A percentile compares a stretch with the other conserved stretches of the same genome.
Evolutionary conservation across 1,140 invertebrate genomes (phyloP).

Genomic region (Adelges cooleyi): DNA sequence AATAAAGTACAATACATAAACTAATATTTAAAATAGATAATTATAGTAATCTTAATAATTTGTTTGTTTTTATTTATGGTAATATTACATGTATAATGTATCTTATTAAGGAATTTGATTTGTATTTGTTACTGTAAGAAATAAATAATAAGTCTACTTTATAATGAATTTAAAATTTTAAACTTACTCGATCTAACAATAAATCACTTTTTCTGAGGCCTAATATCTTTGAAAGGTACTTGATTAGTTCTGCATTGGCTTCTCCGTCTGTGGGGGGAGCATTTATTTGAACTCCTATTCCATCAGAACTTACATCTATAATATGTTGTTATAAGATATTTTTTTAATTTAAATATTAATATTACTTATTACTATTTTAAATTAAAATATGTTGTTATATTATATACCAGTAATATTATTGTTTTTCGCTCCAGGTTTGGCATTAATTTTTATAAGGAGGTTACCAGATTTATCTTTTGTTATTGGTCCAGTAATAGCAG

Average conservation of each 20-base stretch:
- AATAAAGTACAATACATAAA: too few species aligned
- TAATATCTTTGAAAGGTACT: conserved; percentile 55
- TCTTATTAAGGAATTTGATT: too few species aligned
- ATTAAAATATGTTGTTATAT: not conserved
- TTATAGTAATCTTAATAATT: too few species aligned
- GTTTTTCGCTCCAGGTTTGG: conserved; percentile 64
- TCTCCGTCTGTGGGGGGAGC: conserved; percentile 67
- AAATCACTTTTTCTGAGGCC: conserved; percentile 57
- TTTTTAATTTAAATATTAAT: too few species aligned
- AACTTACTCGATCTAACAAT: conserved; percentile 48
- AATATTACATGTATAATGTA: too few species aligned
- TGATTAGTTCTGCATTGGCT: conserved; percentile 62
- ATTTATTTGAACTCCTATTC: conserved; percentile 55
- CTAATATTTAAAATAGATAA: too few species aligned
- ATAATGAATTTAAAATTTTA: not conserved
- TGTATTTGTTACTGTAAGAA: too few species aligned
- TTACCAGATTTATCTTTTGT: conserved; percentile 48
- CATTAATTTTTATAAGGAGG: conserved; percentile 52
- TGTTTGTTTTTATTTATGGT: too few species aligned
- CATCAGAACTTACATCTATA: conserved; percentile 41
- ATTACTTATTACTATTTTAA: not conserved
- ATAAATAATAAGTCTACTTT: too few species aligned
- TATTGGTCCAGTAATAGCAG: conserved; percentile 37
- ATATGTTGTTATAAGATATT: not conserved
- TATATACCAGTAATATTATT: conserved; percentile 55